Evolutionary conservation across 1,140 invertebrate genomes (phyloP).

Genomic region (Polypedilum vanderplanki): DNA sequence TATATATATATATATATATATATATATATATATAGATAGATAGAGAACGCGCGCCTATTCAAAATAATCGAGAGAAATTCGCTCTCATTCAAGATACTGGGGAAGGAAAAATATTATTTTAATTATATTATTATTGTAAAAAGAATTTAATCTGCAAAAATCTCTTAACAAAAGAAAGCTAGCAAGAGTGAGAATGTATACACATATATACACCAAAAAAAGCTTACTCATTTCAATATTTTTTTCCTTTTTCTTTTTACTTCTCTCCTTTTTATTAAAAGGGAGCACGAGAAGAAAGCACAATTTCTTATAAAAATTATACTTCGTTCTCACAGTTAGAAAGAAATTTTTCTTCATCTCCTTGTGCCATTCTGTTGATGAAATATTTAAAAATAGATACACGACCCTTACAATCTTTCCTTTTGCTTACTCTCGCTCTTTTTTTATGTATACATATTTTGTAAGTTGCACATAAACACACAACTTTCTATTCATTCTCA

Average conservation of each 20-base stretch:
- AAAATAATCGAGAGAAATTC: too few relatives aligned
- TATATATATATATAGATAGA: too few relatives aligned
- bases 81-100: background rate
- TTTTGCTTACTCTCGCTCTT: background rate
- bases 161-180: background rate
- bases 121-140: conserved; percentile 20
- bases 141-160: conserved; percentile 19
- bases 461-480: background rate
- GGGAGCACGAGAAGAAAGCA: too few relatives aligned
- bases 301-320: too few relatives aligned
- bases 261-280: too few relatives aligned
- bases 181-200: background rate
- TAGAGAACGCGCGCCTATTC: too few relatives aligned
- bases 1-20: too few relatives aligned
- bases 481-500: background rate
- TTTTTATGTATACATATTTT: too few relatives aligned
- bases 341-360: background rate
- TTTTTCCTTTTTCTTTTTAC: too few relatives aligned
- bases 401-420: conserved; percentile 5
- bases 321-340: too few relatives aligned
- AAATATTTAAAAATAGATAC: conserved; percentile 15
- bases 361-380: background rate
- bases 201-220: background rate
- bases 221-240: background rate
- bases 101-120: conserved; percentile 14